Evolutionary conservation across 2,113 vertebrate species (phyloP).

Genomic region (Shinisaurus crocodilurus): DNA sequence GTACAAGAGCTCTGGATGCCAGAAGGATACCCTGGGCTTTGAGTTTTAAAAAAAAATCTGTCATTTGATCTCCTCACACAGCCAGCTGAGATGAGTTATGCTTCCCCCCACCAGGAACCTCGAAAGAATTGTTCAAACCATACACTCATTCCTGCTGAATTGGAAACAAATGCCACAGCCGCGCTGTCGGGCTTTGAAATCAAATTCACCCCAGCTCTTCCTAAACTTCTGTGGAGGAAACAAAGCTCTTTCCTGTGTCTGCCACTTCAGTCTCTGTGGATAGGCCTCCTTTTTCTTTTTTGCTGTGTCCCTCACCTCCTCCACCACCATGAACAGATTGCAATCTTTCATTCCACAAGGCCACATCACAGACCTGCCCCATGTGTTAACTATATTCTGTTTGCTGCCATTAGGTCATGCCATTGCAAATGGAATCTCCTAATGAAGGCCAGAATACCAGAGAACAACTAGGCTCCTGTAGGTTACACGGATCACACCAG

Average conservation of each 20-base stretch:
- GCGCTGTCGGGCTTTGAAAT: slow-evolving; percentile 71
- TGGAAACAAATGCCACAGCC: slow-evolving; percentile 71
- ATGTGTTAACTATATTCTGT: slow-evolving; percentile 61
- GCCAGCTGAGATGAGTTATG: slow-evolving; percentile 75
- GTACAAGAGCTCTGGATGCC: slow-evolving; percentile 67
- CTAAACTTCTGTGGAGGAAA: slow-evolving; percentile 64
- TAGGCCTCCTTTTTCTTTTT: slow-evolving; percentile 42
- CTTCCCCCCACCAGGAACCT: slow-evolving; percentile 66
- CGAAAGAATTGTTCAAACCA: slow-evolving; percentile 70
- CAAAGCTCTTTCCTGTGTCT: slow-evolving; percentile 70
- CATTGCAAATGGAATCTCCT: background rate
- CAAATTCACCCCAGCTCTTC: slow-evolving; percentile 68
- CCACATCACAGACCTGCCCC: slow-evolving; percentile 55
- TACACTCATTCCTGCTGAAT: slow-evolving; percentile 67
- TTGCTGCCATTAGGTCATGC: slow-evolving; percentile 40
- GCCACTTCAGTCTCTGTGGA: slow-evolving; percentile 60
- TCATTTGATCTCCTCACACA: slow-evolving; percentile 69
- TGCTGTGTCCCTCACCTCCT: background rate
- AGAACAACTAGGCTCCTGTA: slow-evolving; percentile 44
- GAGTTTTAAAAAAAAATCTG: slow-evolving; percentile 66
- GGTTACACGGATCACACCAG: slow-evolving; percentile 29
- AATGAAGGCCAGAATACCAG: slow-evolving; percentile 60
- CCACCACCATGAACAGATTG: slow-evolving; percentile 35
- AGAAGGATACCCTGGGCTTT: slow-evolving; percentile 64
- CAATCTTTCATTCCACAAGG: slow-evolving; percentile 62